phyloP scores from a whole-genome alignment of 1,140 invertebrate species.

The Saxidomus purpurata region DNA sequence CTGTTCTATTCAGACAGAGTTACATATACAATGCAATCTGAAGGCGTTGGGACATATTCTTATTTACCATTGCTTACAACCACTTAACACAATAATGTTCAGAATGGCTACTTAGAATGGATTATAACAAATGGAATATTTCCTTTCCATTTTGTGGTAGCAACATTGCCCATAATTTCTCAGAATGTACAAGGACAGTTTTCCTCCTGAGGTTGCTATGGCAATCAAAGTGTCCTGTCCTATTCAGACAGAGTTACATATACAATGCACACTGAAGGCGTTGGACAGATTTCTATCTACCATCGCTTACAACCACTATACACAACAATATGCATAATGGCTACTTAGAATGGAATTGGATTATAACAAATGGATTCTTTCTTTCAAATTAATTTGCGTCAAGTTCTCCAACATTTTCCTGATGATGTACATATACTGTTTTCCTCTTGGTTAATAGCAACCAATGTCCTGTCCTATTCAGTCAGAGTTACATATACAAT shows the following conservation, averaged over 20 bases:
- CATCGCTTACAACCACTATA: conserved; percentile 45
- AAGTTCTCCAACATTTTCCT: too few species aligned
- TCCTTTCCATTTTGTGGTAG: too few species aligned
- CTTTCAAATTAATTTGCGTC: too few species aligned
- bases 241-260: conserved; percentile 27
- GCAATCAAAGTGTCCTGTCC: conserved; percentile 7
- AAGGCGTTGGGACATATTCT: conserved; percentile 10
- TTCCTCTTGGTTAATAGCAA: too few species aligned
- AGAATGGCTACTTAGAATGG: conserved; percentile 58
- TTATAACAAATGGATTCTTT: too few species aligned
- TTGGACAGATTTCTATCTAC: not conserved
- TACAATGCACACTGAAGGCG: not conserved
- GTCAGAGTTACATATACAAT: not conserved
- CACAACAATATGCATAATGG: conserved; percentile 17
- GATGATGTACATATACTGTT: too few species aligned
- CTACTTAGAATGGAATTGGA: conserved; percentile 60
- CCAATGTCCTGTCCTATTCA: conserved; percentile 30
- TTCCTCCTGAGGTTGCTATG: too few species aligned
- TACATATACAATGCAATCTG: not conserved
- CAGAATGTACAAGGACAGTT: too few species aligned
- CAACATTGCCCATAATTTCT: too few species aligned
- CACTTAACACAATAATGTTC: conserved; percentile 1
- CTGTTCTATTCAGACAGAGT: conserved; percentile 19
- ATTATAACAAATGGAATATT: too few species aligned
- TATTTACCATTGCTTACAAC: conserved; percentile 53